Conservation (phyloP, 1,140 invertebrate genomes). For the Campoletis sonorensis region DNA sequence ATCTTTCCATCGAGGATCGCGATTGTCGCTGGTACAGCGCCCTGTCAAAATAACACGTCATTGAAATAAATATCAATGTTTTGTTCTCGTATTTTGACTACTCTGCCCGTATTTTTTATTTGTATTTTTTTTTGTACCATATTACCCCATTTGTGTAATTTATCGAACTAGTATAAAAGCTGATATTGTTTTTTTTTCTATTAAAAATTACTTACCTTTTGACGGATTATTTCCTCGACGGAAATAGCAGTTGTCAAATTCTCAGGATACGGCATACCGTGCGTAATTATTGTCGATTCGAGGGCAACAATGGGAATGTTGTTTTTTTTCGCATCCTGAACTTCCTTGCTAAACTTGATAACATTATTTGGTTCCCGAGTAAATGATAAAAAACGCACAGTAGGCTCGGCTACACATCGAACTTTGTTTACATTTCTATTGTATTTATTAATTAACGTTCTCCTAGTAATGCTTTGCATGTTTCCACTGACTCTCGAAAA, state of each 20-base stretch:
- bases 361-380: not conserved
- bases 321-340: slow-evolving; percentile 78
- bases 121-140: too few relatives aligned
- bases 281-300: slow-evolving; percentile 98
- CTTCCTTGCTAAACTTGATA: slow-evolving; percentile 73
- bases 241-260: slow-evolving; percentile 91
- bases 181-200: not conserved
- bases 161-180: too few relatives aligned
- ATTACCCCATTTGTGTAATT: too few relatives aligned
- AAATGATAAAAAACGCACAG: not conserved
- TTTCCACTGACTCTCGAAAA: not conserved
- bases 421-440: not conserved
- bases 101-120: not conserved
- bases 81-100: too few relatives aligned
- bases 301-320: slow-evolving; percentile 90
- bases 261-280: slow-evolving; percentile 97
- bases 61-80: too few relatives aligned
- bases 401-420: not conserved
- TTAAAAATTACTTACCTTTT: slow-evolving; percentile 77
- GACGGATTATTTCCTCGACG: slow-evolving; percentile 88
- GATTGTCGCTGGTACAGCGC: slow-evolving; percentile 95
- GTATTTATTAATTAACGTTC: slow-evolving; percentile 1
- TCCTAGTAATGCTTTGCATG: not conserved
- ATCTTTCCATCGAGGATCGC: slow-evolving; percentile 91
- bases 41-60: slow-evolving; percentile 74